Evolutionary conservation across 2,113 vertebrate genomes (phyloP).

Genomic region (Gulo gulo): DNA sequence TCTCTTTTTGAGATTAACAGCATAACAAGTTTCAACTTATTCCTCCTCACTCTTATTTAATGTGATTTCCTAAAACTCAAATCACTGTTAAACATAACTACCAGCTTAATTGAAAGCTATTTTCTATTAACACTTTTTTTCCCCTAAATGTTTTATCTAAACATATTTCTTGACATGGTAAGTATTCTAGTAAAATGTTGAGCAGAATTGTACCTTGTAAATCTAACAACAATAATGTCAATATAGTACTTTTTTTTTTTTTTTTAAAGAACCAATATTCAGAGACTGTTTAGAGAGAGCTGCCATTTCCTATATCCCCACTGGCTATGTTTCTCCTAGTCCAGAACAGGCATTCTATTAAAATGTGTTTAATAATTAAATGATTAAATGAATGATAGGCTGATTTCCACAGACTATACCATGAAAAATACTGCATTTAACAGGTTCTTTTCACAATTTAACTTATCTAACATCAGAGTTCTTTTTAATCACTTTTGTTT

Average conservation of each 20-base stretch:
- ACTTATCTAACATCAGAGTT: background rate
- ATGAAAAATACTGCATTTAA: background rate
- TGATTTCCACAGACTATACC: background rate
- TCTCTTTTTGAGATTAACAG: constrained; percentile 38
- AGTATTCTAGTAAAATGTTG: background rate
- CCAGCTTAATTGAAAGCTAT: background rate
- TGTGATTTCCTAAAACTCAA: constrained; percentile 32
- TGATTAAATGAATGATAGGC: background rate
- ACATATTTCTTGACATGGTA: background rate
- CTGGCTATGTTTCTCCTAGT: background rate
- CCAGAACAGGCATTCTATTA: background rate
- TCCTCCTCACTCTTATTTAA: constrained; percentile 10
- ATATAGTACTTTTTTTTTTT: background rate
- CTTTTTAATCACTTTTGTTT: background rate
- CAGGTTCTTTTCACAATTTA: background rate
- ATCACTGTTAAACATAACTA: background rate
- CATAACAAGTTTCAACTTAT: constrained; percentile 32
- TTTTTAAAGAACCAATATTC: background rate
- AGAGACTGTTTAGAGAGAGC: background rate
- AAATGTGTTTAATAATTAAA: background rate
- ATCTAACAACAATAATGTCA: background rate
- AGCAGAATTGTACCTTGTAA: background rate
- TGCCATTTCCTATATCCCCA: background rate
- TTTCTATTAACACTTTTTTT: constrained; percentile 18
- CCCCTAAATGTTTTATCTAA: constrained; percentile 4